Percentiles rank a stretch among this genome's conserved stretches.
Conservation (phyloP, 2,888 invertebrate species). For the Xanthia togata region DNA sequence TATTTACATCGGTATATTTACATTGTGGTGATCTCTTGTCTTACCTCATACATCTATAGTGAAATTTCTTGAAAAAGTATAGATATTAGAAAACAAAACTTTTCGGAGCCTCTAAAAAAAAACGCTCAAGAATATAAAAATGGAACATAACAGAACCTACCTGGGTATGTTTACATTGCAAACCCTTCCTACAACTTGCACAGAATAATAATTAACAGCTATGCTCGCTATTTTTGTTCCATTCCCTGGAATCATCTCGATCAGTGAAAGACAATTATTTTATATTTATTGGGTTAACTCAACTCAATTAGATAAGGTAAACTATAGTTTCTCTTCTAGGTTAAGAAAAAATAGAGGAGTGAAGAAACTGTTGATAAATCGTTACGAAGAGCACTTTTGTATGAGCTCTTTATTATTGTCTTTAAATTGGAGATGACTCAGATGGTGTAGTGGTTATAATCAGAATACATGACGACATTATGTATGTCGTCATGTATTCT, state of each 20-base stretch:
- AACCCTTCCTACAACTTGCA: background rate
- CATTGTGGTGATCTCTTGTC: no score
- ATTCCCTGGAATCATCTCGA: background rate
- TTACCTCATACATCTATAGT: no score
- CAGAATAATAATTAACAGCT: slow-evolving; percentile 14
- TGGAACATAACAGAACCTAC: background rate
- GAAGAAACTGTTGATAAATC: background rate
- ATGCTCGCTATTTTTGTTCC: slow-evolving; percentile 18
- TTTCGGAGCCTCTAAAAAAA: no score
- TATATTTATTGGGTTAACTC: background rate
- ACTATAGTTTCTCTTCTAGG: background rate
- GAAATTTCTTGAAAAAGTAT: no score
- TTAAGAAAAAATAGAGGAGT: background rate
- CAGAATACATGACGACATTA: no score
- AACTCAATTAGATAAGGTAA: background rate
- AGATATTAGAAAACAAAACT: no score
- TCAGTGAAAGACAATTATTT: background rate
- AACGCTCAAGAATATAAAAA: background rate
- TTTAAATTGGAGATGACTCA: background rate
- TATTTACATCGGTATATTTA: no score
- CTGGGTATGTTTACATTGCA: background rate
- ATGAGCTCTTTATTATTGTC: background rate
- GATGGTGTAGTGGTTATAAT: background rate
- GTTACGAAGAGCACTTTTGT: background rate
- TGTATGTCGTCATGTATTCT: no score